These are phyloP conservation scores for Hiodon alosoides DNA, from an alignment of 2,113 vertebrate species.

Conservation along the genomic window DNA sequence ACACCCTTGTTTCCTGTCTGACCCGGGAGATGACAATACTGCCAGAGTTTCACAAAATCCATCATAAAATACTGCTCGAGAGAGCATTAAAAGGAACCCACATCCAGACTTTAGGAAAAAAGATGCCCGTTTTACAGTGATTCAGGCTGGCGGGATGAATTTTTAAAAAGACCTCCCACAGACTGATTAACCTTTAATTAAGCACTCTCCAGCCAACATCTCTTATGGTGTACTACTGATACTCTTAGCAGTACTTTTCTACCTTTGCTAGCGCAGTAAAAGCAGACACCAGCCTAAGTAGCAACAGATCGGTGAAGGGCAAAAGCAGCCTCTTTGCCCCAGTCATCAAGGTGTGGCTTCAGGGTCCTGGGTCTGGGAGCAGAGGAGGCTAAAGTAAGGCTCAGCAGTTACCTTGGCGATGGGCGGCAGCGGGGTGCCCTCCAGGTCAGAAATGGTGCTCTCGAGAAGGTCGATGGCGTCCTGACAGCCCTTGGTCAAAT, in stretches of 20 bases:
- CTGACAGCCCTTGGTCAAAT: conserved; percentile 67
- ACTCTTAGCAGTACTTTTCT: neutral
- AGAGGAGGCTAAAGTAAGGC: neutral
- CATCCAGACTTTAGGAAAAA: conserved; percentile 13
- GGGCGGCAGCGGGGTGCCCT: conserved; percentile 53
- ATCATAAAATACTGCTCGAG: conserved; percentile 1
- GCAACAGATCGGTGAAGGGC: too few species aligned
- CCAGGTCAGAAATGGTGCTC: conserved; percentile 64
- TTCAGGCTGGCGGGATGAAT: too few species aligned
- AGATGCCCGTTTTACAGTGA: conserved; percentile 2
- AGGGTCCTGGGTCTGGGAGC: neutral
- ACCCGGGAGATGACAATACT: neutral
- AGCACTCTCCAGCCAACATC: neutral
- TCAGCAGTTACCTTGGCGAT: conserved; percentile 57
- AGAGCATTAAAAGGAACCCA: conserved; percentile 3
- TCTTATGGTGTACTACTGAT: neutral
- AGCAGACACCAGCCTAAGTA: too few species aligned
- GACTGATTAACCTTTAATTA: neutral
- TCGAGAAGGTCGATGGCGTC: conserved; percentile 69
- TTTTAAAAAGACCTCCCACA: neutral
- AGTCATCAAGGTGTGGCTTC: neutral
- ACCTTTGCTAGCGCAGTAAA: too few species aligned
- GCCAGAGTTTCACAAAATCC: neutral
- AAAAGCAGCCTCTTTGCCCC: too few species aligned
- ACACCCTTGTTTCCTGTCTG: neutral